These are phyloP conservation scores for Gallinago solitaria DNA, from an alignment of 2,797 vertebrate species.

Conservation along the genomic window DNA sequence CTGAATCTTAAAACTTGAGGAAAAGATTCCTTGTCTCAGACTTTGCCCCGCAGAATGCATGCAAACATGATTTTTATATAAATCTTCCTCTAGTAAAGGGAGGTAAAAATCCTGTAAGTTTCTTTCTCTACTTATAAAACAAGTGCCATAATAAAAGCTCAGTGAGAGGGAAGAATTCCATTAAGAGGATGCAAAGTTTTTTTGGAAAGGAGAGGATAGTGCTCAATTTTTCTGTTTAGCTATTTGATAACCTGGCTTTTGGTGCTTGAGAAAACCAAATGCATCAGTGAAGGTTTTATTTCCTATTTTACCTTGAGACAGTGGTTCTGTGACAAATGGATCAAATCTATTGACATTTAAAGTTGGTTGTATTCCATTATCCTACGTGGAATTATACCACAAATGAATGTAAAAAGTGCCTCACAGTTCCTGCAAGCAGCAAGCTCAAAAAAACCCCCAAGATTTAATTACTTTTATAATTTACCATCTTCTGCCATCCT, in stretches of 20 bases:
- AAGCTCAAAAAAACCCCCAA: not conserved
- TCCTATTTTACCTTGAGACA: not conserved
- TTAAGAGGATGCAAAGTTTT: not conserved
- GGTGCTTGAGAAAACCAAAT: not conserved
- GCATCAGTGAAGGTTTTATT: not conserved
- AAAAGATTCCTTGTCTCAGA: not conserved
- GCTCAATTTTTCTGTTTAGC: not conserved
- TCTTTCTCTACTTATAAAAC: not conserved
- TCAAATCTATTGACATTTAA: not conserved
- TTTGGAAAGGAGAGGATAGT: rapidly evolving
- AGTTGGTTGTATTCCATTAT: not conserved
- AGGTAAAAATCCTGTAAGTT: not conserved
- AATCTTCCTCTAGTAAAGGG: not conserved
- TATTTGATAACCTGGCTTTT: not conserved
- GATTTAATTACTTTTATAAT: not conserved
- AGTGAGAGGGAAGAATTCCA: not conserved
- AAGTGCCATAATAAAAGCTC: not conserved
- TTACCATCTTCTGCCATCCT: not conserved
- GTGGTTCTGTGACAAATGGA: not conserved
- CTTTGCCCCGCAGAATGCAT: not conserved
- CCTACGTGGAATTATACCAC: not conserved
- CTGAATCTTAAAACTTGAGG: not conserved
- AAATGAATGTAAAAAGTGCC: not conserved
- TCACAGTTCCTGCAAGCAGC: not conserved
- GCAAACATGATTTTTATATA: not conserved